Conservation (phyloP, 2,797 vertebrate genomes). For the Danionella dracula region DNA sequence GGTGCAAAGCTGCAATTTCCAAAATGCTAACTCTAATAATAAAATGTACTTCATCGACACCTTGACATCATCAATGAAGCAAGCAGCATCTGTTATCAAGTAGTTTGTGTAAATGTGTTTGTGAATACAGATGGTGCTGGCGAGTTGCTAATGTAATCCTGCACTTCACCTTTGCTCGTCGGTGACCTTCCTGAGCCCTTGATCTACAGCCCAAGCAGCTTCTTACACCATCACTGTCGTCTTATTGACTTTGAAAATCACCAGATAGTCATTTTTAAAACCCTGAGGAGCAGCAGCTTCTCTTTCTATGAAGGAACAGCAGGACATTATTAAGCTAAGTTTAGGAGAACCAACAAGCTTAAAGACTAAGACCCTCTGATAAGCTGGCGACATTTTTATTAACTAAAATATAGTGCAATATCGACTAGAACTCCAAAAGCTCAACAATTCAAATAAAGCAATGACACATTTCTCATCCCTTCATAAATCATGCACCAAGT, state of each 20-base stretch:
- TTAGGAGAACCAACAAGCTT: slow-evolving; percentile 1
- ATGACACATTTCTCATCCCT: neutral
- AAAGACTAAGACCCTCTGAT: neutral
- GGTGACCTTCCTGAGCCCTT: slow-evolving; percentile 22
- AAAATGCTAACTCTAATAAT: too few relatives aligned
- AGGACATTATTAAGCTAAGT: neutral
- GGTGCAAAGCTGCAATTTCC: too few relatives aligned
- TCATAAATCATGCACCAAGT: neutral
- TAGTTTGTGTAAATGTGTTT: slow-evolving; percentile 21
- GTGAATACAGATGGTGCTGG: neutral
- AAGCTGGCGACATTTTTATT: neutral
- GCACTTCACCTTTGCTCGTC: slow-evolving; percentile 2
- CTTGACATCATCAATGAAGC: too few relatives aligned
- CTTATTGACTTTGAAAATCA: slow-evolving; percentile 1
- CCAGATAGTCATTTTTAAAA: neutral
- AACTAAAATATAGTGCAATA: neutral
- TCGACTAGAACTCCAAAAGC: neutral
- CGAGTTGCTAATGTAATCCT: slow-evolving; percentile 22
- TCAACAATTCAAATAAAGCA: too few relatives aligned
- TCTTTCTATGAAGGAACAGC: neutral
- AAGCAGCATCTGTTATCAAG: slow-evolving; percentile 15
- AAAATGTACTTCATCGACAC: too few relatives aligned
- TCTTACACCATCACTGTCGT: neutral
- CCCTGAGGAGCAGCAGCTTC: neutral
- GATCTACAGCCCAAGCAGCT: neutral